Conservation (phyloP, 2,113 vertebrate species). For the Bujurquina vittata region DNA sequence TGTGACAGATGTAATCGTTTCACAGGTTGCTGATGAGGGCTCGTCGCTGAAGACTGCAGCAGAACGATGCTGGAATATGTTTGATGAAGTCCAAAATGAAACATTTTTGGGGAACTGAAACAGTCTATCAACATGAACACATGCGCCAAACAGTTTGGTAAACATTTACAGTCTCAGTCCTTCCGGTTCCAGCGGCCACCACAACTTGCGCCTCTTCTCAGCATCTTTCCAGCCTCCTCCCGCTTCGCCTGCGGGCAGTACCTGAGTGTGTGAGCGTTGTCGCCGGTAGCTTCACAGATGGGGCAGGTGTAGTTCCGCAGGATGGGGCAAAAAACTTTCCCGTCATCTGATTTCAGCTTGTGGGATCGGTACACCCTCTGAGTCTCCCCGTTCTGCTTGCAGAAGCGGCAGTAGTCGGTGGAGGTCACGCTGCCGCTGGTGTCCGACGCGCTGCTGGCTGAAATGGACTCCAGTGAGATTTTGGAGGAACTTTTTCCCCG, state of each 20-base stretch:
- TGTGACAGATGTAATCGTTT: neutral
- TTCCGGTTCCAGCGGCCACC: slow-evolving; percentile 1
- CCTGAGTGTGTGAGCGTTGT: slow-evolving; percentile 84
- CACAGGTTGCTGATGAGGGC: neutral
- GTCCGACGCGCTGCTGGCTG: slow-evolving; percentile 51
- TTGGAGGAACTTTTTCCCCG: neutral
- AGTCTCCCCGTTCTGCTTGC: slow-evolving; percentile 86
- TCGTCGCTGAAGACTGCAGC: neutral
- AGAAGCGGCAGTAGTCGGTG: slow-evolving; percentile 75
- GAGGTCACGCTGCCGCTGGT: slow-evolving; percentile 7
- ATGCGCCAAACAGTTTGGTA: neutral
- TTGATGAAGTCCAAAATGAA: neutral
- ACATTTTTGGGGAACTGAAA: neutral
- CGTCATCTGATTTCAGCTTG: slow-evolving; percentile 77
- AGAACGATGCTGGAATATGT: neutral
- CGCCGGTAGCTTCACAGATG: slow-evolving; percentile 81
- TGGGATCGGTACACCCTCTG: slow-evolving; percentile 80
- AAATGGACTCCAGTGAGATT: neutral
- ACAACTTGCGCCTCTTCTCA: neutral
- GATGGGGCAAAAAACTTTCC: slow-evolving; percentile 83
- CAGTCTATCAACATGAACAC: neutral
- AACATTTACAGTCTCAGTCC: slow-evolving; percentile 8
- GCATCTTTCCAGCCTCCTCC: neutral
- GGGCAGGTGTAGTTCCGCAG: slow-evolving; percentile 85
- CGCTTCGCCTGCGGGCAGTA: slow-evolving; percentile 78